Percentiles rank a stretch among this genome's conserved stretches.
These are phyloP conservation scores for Suillia variegata DNA, from an alignment of 2,888 invertebrate species.

Conservation along the genomic window DNA sequence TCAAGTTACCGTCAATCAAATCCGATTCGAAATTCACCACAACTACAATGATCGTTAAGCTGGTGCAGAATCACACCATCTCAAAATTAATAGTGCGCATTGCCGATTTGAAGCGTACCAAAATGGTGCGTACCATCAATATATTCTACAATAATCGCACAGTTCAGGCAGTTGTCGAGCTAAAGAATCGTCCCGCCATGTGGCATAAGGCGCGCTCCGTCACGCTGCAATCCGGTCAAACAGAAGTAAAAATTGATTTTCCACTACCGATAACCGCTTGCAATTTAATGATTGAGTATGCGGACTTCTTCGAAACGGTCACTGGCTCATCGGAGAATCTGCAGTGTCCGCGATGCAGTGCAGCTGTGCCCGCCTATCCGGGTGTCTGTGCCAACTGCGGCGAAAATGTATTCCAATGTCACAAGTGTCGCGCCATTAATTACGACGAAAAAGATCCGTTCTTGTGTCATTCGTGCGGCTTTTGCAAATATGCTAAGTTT, in stretches of 20 bases:
- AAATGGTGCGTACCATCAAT: constrained; percentile 96
- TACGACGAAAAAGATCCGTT: constrained; percentile 99
- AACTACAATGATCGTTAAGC: constrained; percentile 95
- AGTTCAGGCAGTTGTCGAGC: constrained; percentile 95
- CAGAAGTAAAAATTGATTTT: constrained; percentile 96
- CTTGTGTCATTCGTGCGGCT: constrained; percentile 97
- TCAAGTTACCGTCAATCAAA: constrained; percentile 92
- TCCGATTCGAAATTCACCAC: constrained; percentile 97
- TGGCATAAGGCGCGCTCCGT: constrained; percentile 98
- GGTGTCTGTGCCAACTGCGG: constrained; percentile 87
- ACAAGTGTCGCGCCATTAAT: constrained; percentile 98
- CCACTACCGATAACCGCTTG: constrained; percentile 96
- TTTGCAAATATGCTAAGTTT: constrained; percentile 99
- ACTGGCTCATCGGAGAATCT: constrained; percentile 87
- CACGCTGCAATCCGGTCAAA: constrained; percentile 86
- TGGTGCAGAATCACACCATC: constrained; percentile 94
- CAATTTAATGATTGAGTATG: constrained; percentile 97
- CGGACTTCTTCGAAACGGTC: constrained; percentile 96
- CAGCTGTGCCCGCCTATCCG: constrained; percentile 95
- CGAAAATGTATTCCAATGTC: constrained; percentile 98
- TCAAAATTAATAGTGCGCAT: constrained; percentile 91
- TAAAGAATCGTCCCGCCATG: constrained; percentile 94
- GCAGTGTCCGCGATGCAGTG: constrained; percentile 95
- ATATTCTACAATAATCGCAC: constrained; percentile 96
- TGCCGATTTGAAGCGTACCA: constrained; percentile 92